Conservation (phyloP, 23 tunicate species). For the Halocynthia roretzi region DNA sequence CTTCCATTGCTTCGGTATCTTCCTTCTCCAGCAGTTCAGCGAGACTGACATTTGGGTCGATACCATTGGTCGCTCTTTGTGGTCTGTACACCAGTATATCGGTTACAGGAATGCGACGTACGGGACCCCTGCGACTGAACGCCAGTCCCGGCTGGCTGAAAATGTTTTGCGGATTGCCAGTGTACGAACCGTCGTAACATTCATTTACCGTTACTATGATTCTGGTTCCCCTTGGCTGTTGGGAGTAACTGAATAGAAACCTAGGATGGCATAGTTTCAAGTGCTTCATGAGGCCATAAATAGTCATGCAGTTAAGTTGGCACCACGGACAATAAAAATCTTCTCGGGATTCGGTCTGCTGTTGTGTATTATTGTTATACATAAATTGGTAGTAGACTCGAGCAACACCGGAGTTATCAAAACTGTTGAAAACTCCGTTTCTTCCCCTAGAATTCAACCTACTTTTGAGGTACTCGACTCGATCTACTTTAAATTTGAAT, state of each 20-base stretch:
- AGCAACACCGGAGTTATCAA: not conserved
- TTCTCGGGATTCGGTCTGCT: conserved; percentile 82
- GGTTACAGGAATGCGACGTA: conserved; percentile 67
- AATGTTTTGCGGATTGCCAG: conserved; percentile 84
- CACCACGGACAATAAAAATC: conserved; percentile 92
- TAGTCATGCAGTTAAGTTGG: conserved; percentile 65
- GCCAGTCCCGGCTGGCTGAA: conserved; percentile 88
- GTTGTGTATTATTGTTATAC: conserved; percentile 83
- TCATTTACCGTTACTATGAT: conserved; percentile 85
- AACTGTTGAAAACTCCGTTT: not conserved
- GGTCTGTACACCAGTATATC: conserved; percentile 62
- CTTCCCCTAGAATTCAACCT: not conserved
- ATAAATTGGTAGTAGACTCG: conserved; percentile 79
- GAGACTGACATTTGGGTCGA: conserved; percentile 21
- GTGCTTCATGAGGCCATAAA: conserved; percentile 85
- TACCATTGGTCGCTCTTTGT: conserved; percentile 1
- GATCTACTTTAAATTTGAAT: conserved; percentile 34
- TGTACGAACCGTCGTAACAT: conserved; percentile 84
- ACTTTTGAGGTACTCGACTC: conserved; percentile 43
- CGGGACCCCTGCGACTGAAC: conserved; percentile 87
- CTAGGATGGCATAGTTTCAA: conserved; percentile 79
- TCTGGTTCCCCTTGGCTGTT: conserved; percentile 13
- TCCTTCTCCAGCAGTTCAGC: conserved; percentile 75
- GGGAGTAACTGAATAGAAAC: conserved; percentile 47
- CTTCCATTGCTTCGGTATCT: conserved; percentile 43